phyloP scores from a whole-genome alignment of 1,140 invertebrate species.

The Holcopasites calliopsidis region DNA sequence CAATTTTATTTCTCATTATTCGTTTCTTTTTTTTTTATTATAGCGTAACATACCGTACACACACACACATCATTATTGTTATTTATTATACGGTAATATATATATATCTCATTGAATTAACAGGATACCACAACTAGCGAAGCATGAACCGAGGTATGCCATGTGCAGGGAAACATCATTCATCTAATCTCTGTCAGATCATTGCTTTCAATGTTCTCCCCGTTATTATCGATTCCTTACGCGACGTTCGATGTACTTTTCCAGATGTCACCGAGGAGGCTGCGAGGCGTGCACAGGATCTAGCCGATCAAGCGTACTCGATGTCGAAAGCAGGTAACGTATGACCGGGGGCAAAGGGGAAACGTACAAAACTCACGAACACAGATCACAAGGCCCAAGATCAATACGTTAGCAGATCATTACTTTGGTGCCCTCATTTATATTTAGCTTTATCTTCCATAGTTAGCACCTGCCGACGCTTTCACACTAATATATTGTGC shows the following conservation, averaged over 20 bases:
- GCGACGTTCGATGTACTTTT: constrained; percentile 55
- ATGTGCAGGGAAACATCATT: constrained; percentile 79
- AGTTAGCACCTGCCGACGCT: constrained; percentile 80
- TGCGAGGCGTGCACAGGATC: constrained; percentile 71
- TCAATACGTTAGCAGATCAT: constrained; percentile 74
- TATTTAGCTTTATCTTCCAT: constrained; percentile 81
- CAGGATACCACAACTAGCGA: constrained; percentile 78
- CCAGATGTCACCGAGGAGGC: constrained; percentile 79
- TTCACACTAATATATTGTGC: constrained; percentile 74
- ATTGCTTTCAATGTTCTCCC: constrained; percentile 77
- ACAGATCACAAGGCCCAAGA: constrained; percentile 74
- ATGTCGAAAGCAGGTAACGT: constrained; percentile 73
- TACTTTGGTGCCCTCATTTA: constrained; percentile 80
- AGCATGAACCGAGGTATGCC: constrained; percentile 78
- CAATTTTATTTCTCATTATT: constrained; percentile 47
- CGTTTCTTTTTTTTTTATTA: constrained; percentile 63
- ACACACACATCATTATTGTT: constrained; percentile 69
- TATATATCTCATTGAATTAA: constrained; percentile 76
- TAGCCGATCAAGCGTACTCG: constrained; percentile 66
- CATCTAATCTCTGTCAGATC: constrained; percentile 79
- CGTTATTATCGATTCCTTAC: constrained; percentile 58
- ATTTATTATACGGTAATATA: constrained; percentile 70
- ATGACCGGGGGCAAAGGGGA: constrained; percentile 29
- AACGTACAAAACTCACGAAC: constrained; percentile 57
- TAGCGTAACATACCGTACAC: constrained; percentile 70